phyloP scores from a whole-genome alignment of 2,888 invertebrate genomes.

The Orchesella flavescens region DNA sequence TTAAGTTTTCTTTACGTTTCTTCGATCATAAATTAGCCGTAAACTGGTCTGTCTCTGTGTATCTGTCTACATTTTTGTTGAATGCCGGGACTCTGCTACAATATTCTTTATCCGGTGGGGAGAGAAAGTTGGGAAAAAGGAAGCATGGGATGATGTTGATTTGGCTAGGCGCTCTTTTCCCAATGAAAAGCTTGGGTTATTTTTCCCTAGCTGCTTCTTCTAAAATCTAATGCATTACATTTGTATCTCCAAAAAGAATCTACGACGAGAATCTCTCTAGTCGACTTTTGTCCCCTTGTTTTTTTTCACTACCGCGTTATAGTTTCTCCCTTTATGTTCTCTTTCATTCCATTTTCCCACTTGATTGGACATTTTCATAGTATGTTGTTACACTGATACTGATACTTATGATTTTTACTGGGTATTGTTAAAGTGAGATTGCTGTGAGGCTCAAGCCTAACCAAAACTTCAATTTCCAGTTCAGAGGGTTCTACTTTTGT shows the following conservation, averaged over 20 bases:
- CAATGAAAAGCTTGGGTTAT: conserved; percentile 7
- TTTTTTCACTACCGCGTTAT: background rate
- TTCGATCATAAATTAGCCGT: conserved; percentile 60
- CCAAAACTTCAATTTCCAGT: background rate
- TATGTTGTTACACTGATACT: conserved; percentile 1
- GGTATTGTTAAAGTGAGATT: conserved; percentile 4
- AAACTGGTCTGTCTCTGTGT: conserved; percentile 44
- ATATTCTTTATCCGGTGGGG: conserved; percentile 19
- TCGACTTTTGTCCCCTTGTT: conserved; percentile 9
- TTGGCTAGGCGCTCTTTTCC: conserved; percentile 25
- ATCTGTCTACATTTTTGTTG: conserved; percentile 23
- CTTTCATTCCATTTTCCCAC: conserved; percentile 50
- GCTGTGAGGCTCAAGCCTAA: background rate
- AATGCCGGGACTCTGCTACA: conserved; percentile 14
- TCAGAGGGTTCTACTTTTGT: no score
- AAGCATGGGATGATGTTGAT: conserved; percentile 26
- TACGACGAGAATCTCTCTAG: background rate
- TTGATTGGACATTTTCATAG: conserved; percentile 41
- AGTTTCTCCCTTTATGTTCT: conserved; percentile 1
- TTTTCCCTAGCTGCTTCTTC: conserved; percentile 1
- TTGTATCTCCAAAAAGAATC: conserved; percentile 43
- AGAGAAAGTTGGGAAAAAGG: conserved; percentile 6
- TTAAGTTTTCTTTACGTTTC: conserved; percentile 42
- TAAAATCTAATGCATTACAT: conserved; percentile 12
- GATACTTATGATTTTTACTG: background rate